Base-by-base conservation (phyloP, 2,113 vertebrate species). In the Brachyistius frenatus region DNA sequence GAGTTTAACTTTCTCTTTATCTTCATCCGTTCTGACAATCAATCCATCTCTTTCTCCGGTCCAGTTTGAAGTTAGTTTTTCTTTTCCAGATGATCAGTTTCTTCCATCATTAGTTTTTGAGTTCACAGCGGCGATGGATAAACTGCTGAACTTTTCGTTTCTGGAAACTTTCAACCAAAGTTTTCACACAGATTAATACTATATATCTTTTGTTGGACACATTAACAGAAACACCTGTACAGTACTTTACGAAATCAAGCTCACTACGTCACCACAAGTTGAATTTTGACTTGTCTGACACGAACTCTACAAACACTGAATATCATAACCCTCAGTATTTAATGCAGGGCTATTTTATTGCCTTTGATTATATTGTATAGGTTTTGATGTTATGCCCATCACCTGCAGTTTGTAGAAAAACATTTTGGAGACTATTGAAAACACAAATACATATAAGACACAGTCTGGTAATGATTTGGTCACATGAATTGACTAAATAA, bases 1-100 rank as follows among this genome's bases (percentile, higher is more conserved):
- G 77, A 82, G 84, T 86, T 88, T 79, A 90, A 92, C 89, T 92
- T 88, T 90, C 77, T 83, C 74, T 81, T 88, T 84, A 80, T 89
- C 84, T 52, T 83, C 84, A 53, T 76, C 68, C 71, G 50, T 76
- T 78, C 72, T 78, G 72, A 88, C 73, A 73, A 69, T 78, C 62
- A 53, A 32, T 67, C 70, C 70, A 58, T 81, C 39, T 80, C n/a
- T 71, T 68, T 55, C 61, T 55, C 44, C 73, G 11, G 8, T 74
- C 64, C 35, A 73, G 60, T 78, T 79, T 81, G 54, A 70, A 66
- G 78, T 74, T 47, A 58, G 50, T 55, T 74, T 50, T 4, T 62
- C n/a, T 61, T 70, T 71, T 74, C 30, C 62, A 73, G 52, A 54
- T 76, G 53, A 79, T 41, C 5, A 1, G 4, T 39, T 71, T 71